A percentile compares a stretch with the other conserved stretches of the same genome.
Evolutionary conservation across 2,797 vertebrate genomes (phyloP).

Genomic region (Toxotes lorentzi): DNA sequence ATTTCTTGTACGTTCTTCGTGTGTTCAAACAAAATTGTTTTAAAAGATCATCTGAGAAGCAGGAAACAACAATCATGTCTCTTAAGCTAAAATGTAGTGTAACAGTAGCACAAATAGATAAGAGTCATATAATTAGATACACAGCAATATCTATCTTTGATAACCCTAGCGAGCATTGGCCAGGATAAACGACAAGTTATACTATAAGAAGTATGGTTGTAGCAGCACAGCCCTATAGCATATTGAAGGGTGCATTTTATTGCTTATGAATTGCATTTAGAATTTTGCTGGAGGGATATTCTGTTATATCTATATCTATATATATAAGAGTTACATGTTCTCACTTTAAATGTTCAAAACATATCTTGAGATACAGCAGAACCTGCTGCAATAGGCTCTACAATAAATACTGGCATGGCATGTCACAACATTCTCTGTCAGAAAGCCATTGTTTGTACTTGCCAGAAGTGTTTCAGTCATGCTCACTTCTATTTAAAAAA

Average conservation of each 20-base stretch:
- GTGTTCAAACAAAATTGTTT: too few relatives aligned
- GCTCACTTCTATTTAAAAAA: not conserved
- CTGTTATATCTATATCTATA: too few relatives aligned
- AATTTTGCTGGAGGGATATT: not conserved
- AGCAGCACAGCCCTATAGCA: not conserved
- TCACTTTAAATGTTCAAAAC: not conserved
- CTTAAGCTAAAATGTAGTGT: not conserved
- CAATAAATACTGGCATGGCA: not conserved
- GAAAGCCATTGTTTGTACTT: not conserved
- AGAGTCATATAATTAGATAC: too few relatives aligned
- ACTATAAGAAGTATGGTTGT: not conserved
- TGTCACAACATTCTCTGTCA: not conserved
- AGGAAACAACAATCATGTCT: too few relatives aligned
- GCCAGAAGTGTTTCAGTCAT: not conserved
- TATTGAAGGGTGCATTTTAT: not conserved
- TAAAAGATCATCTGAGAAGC: too few relatives aligned
- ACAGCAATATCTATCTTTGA: not conserved
- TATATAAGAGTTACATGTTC: not conserved
- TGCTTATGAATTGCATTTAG: not conserved
- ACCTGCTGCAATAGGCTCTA: too few relatives aligned
- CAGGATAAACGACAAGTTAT: not conserved
- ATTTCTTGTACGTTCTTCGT: too few relatives aligned
- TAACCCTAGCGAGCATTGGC: not conserved
- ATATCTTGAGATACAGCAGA: not conserved
- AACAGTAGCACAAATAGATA: not conserved